Percentiles rank a stretch among this genome's conserved stretches.
Conservation (phyloP, 2,113 vertebrate genomes). For the Mastomys natalensis region DNA sequence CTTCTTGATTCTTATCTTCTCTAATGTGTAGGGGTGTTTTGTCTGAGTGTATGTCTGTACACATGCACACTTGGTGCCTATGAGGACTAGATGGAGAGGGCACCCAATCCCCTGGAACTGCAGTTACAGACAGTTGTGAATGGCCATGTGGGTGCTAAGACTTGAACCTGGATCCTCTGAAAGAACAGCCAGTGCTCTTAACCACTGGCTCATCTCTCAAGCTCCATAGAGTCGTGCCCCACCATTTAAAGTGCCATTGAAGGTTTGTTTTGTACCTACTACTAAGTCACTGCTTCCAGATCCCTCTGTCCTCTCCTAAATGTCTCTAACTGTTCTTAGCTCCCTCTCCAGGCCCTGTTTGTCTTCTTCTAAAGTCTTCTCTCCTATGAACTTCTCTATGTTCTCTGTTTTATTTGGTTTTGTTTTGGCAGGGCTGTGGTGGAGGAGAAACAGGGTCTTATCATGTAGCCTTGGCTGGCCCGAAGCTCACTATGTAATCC, state of each 20-base stretch:
- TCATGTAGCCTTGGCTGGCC: not conserved
- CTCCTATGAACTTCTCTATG: not conserved
- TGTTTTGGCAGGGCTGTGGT: not conserved
- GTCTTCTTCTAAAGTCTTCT: conserved; percentile 13
- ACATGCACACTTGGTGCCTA: not conserved
- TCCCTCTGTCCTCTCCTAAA: not conserved
- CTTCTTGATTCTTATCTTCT: not conserved
- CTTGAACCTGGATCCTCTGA: not conserved
- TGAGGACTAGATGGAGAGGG: not conserved
- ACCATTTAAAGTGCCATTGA: not conserved
- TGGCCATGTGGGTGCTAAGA: too few relatives aligned
- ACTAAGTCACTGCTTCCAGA: not conserved
- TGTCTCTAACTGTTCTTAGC: not conserved
- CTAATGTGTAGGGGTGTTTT: not conserved
- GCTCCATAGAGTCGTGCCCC: not conserved
- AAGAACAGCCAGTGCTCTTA: not conserved
- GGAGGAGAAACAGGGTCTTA: not conserved
- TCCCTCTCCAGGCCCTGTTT: not conserved
- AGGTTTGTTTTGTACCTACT: not conserved
- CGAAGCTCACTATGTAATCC: too few relatives aligned
- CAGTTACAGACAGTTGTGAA: not conserved
- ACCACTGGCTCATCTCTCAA: not conserved
- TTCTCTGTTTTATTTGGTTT: not conserved
- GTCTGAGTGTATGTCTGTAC: not conserved
- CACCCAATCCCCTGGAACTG: not conserved